Evolutionary conservation across 1,140 invertebrate genomes (phyloP).

Genomic region (Drosophila navojoa): DNA sequence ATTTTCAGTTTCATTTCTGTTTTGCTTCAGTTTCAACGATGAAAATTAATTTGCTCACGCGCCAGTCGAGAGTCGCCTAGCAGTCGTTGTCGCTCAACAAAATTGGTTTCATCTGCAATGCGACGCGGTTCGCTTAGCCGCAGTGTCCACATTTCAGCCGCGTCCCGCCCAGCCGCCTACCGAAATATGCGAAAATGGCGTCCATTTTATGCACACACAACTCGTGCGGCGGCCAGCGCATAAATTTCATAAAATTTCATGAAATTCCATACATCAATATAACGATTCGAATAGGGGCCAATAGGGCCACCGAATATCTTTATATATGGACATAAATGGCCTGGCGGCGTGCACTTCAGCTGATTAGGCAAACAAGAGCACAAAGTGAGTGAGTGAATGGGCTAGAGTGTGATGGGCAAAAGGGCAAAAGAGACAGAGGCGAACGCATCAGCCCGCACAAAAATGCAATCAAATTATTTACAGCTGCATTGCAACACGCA

Average conservation of each 20-base stretch:
- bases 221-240: slow-evolving; percentile 34
- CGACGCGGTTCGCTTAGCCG: slow-evolving; percentile 40
- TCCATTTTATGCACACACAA: slow-evolving; percentile 35
- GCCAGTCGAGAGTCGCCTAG: slow-evolving; percentile 35
- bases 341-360: slow-evolving; percentile 26
- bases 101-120: slow-evolving; percentile 55
- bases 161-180: neutral
- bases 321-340: neutral
- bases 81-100: slow-evolving; percentile 38
- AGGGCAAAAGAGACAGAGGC: neutral
- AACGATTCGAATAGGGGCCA: slow-evolving; percentile 12
- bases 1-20: neutral
- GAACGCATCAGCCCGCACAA: neutral
- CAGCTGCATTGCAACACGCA: slow-evolving; percentile 32
- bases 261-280: slow-evolving; percentile 48
- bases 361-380: slow-evolving; percentile 28
- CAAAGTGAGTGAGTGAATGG: neutral
- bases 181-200: slow-evolving; percentile 36
- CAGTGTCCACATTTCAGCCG: slow-evolving; percentile 1
- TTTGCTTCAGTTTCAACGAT: slow-evolving; percentile 27
- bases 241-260: slow-evolving; percentile 49
- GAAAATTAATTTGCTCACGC: slow-evolving; percentile 58
- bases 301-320: neutral
- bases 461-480: slow-evolving; percentile 37
- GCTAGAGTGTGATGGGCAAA: neutral